Percentiles rank a stretch among this genome's conserved stretches.
phyloP scores from a whole-genome alignment of 2,113 vertebrate genomes.

The Caracal caracal region DNA sequence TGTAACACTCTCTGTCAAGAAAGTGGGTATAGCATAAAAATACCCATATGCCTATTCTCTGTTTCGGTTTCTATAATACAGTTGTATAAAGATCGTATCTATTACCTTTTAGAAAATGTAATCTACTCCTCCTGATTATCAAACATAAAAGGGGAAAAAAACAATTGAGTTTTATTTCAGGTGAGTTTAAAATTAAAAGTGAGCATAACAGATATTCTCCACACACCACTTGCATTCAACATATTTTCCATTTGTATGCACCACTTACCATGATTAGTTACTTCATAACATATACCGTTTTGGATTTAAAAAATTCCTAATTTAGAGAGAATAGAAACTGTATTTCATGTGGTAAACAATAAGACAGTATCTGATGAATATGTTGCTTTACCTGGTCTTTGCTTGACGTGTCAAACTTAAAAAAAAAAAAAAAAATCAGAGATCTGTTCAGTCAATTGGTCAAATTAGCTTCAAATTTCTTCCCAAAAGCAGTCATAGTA shows the following conservation, averaged over 20 bases:
- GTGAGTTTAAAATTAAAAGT: conserved; percentile 79
- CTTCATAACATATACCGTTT: not conserved
- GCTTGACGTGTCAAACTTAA: not conserved
- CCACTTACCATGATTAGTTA: not conserved
- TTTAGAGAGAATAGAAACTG: not conserved
- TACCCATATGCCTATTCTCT: not conserved
- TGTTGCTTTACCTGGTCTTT: conserved; percentile 7
- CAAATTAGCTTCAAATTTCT: conserved; percentile 18
- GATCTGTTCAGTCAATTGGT: not conserved
- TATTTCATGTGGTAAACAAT: not conserved
- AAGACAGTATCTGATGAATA: not conserved
- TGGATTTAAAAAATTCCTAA: not conserved
- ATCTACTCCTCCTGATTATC: not conserved
- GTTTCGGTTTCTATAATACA: not conserved
- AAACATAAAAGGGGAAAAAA: not conserved
- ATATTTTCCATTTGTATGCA: not conserved
- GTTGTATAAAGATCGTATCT: not conserved
- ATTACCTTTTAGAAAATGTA: not conserved
- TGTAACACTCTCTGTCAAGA: not conserved
- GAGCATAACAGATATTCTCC: not conserved
- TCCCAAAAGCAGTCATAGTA: not conserved
- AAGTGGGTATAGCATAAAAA: not conserved
- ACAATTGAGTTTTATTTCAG: conserved; percentile 74
- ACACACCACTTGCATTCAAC: not conserved
- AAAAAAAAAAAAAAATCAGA: not conserved